Conservation (phyloP, 2,888 invertebrate genomes). For the Toxonevra muliebris region DNA sequence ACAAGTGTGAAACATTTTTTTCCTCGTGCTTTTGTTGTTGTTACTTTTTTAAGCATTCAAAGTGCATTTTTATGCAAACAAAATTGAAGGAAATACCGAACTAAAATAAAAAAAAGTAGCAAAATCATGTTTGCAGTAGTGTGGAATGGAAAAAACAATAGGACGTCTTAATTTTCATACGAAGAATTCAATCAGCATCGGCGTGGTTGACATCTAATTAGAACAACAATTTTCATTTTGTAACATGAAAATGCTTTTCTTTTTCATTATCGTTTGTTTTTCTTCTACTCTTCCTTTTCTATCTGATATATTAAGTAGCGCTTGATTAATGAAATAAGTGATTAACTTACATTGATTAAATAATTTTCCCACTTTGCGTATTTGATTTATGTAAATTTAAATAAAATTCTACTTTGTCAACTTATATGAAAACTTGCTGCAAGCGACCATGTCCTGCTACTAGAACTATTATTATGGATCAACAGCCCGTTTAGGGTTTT, state of each 20-base stretch:
- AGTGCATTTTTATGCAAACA: constrained; percentile 34
- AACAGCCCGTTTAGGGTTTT: no score
- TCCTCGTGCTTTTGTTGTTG: background rate
- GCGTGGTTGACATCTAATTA: constrained; percentile 45
- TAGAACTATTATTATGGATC: no score
- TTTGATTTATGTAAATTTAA: no score
- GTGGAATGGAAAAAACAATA: constrained; percentile 23
- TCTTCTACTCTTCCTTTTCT: background rate
- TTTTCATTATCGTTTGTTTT: constrained; percentile 12
- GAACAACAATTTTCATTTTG: constrained; percentile 39
- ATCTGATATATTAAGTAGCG: constrained; percentile 31
- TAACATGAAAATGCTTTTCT: constrained; percentile 43
- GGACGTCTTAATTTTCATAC: constrained; percentile 29
- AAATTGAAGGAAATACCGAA: constrained; percentile 7
- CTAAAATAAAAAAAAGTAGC: constrained; percentile 11
- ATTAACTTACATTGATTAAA: background rate
- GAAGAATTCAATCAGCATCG: background rate
- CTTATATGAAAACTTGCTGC: no score
- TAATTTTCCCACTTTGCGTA: no score
- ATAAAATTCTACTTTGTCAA: no score
- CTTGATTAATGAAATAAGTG: constrained; percentile 42
- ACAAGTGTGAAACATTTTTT: no score
- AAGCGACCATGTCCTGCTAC: no score
- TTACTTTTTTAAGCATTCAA: constrained; percentile 4
- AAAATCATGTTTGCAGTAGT: constrained; percentile 30